phyloP scores from a whole-genome alignment of 2,113 vertebrate genomes.

The Alces alces region DNA sequence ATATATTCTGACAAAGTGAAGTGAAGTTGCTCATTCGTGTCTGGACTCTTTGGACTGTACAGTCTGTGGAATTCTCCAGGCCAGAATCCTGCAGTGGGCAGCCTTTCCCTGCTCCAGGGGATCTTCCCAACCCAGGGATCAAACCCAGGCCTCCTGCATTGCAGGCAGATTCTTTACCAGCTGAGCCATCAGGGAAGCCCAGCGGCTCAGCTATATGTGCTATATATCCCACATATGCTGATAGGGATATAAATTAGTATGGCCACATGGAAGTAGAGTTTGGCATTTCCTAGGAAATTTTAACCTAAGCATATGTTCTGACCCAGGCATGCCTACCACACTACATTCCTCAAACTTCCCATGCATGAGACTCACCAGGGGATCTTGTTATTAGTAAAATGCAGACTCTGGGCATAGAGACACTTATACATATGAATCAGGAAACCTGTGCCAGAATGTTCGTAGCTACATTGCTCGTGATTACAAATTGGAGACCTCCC shows the following conservation, averaged over 20 bases:
- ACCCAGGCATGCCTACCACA: accelerated
- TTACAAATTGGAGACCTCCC: background rate
- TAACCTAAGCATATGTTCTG: background rate
- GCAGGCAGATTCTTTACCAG: background rate
- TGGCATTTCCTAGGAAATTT: background rate
- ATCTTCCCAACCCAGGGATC: background rate
- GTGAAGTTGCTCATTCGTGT: background rate
- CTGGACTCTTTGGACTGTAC: background rate
- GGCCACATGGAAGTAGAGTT: background rate
- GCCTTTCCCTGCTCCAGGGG: background rate
- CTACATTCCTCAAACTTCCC: background rate
- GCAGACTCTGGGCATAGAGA: background rate
- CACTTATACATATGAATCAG: background rate
- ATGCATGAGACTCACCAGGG: background rate
- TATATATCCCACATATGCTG: background rate
- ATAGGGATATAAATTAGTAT: background rate
- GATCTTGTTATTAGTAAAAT: background rate
- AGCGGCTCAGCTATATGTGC: background rate
- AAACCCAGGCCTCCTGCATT: background rate
- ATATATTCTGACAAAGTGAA: background rate
- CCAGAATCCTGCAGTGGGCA: background rate
- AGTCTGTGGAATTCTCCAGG: background rate
- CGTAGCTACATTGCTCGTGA: accelerated
- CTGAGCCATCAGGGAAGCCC: background rate
- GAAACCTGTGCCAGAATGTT: background rate